Base-by-base conservation (phyloP, 1,140 invertebrate species). In the Zaprionus camerounensis region DNA sequence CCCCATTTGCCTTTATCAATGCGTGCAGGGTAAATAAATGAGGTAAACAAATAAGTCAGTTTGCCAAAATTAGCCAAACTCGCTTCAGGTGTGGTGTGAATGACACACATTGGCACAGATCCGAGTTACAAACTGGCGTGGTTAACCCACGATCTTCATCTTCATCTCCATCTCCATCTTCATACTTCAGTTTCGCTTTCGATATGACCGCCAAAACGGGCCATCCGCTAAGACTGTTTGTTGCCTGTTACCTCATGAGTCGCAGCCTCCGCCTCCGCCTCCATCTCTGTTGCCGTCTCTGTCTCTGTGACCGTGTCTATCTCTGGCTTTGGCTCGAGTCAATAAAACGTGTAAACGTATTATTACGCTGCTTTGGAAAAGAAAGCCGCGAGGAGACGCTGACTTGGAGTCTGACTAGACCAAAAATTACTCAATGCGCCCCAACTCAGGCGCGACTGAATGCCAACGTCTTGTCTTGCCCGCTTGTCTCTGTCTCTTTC, bases 41-140 rank as follows among this genome's bases (percentile, higher is more conserved):
- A 44, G 49, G 69, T 75, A 84, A 78, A 81, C 69, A 84, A 78
- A 78, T 63, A 59, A 59, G 68, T 56, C 44, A 58, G 51, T 58
- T 51, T 49, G 31, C 59, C 17, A 51, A 58, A 61, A 57, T 41
- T 53, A 22, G 55, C 66, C 70, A 41, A 59, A 36, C 17, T 64
- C 20, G 57, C 38, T 56, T 59, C 55, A 51, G 46, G 7, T 65
- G 31, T 84, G 71, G 36, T 38, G 36, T 46, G 41, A 85, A 85
- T 67, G 78, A 66, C 82, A 85, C 82, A 41, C 78, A 85, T 85
- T 85, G 82, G 82, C 82, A 85, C 64, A 85, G 75, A 81, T 85
- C 55, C 46, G 51, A 70, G 61, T 34, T 41, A 36, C 36, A 59
- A 22, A 56, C 26, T 24, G 49, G 24, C 11, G 3, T 28, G 17